Conservation (phyloP, 2,113 vertebrate species). For the Myrmecophaga tridactyla region DNA sequence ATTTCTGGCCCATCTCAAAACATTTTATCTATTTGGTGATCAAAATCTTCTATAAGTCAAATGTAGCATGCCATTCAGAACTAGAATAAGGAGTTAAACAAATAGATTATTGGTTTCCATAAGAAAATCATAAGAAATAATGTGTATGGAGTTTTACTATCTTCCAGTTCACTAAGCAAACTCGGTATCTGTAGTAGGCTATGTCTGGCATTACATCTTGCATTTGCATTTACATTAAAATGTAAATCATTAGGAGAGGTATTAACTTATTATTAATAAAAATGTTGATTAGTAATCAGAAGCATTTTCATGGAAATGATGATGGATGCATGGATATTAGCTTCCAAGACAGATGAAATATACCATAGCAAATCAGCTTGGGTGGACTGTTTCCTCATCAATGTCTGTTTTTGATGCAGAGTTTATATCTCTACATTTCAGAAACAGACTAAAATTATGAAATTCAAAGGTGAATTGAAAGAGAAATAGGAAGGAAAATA, state of each 20-base stretch:
- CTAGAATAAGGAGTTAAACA: not conserved
- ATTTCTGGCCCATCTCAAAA: not conserved
- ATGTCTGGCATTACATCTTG: not conserved
- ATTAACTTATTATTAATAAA: conserved; percentile 68
- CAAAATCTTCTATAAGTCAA: not conserved
- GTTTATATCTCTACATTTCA: not conserved
- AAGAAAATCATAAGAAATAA: not conserved
- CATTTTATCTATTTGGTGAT: not conserved
- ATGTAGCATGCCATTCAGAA: not conserved
- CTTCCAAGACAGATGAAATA: conserved; percentile 10
- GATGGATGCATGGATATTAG: conserved; percentile 51
- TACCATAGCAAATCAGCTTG: conserved; percentile 45
- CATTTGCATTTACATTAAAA: conserved; percentile 46
- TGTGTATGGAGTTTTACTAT: not conserved
- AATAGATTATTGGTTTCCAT: not conserved
- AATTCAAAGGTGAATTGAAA: not conserved
- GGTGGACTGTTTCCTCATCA: conserved; percentile 20
- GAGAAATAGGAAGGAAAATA: not conserved
- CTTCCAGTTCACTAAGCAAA: not conserved
- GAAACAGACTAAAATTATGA: too few species aligned
- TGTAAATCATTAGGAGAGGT: conserved; percentile 29
- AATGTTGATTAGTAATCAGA: conserved; percentile 67
- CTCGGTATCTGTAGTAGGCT: not conserved
- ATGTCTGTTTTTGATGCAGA: not conserved
- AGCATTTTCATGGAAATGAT: conserved; percentile 63